Percentiles rank a stretch among this genome's conserved stretches.
Conservation (phyloP, 1,140 invertebrate genomes). For the Glossosoma conforme region DNA sequence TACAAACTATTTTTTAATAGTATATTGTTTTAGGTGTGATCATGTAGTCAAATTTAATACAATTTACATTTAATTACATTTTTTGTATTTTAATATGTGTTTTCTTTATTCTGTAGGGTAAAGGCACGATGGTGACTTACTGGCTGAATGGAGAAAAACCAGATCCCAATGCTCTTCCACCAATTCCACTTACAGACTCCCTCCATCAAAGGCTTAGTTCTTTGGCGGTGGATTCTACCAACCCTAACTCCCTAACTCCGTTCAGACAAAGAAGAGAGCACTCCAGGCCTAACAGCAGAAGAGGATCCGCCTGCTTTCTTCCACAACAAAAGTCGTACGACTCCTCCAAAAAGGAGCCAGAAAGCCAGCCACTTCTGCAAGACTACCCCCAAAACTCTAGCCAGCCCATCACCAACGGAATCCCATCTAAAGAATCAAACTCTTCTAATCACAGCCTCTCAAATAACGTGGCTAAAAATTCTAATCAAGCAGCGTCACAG, state of each 20-base stretch:
- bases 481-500: slow-evolving; percentile 2
- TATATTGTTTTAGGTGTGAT: no score
- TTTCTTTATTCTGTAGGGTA: slow-evolving; percentile 75
- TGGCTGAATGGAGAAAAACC: slow-evolving; percentile 75
- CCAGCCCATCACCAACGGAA: slow-evolving; percentile 41
- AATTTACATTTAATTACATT: slow-evolving; percentile 12
- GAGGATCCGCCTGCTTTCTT: slow-evolving; percentile 38
- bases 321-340: slow-evolving; percentile 29
- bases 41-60: no score
- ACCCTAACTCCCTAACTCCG: slow-evolving; percentile 41
- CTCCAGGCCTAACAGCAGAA: slow-evolving; percentile 42
- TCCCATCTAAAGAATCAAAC: slow-evolving; percentile 36
- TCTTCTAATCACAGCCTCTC: slow-evolving; percentile 41
- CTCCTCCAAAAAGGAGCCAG: slow-evolving; percentile 32
- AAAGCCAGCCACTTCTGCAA: slow-evolving; percentile 40
- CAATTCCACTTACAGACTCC: slow-evolving; percentile 36
- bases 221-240: slow-evolving; percentile 34
- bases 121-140: slow-evolving; percentile 84
- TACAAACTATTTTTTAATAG: no score
- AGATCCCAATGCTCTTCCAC: slow-evolving; percentile 34
- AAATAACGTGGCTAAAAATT: slow-evolving; percentile 29
- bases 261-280: slow-evolving; percentile 42
- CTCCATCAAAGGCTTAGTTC: slow-evolving; percentile 34
- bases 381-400: slow-evolving; percentile 40
- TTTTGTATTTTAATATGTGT: slow-evolving; percentile 26